Percentiles rank a stretch among this genome's conserved stretches.
Evolutionary conservation across 1,140 invertebrate genomes (phyloP).

Genomic region (Cephus cinctus): DNA sequence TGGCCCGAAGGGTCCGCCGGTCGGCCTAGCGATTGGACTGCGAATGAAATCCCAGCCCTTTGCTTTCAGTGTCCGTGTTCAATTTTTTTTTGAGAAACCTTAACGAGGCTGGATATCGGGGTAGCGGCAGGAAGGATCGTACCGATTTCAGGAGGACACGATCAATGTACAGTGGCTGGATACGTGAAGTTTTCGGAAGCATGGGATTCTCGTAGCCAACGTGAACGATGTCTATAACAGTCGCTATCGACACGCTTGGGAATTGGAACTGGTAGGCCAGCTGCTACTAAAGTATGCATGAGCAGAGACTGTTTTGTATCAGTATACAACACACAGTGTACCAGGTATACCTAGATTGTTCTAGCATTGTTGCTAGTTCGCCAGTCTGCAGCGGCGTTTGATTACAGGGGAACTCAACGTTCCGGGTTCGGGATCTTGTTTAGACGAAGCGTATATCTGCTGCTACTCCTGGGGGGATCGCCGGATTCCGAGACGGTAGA

Average conservation of each 20-base stretch:
- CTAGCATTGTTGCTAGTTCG: conserved; percentile 5
- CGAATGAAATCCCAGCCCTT: no score
- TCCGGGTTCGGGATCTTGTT: neutral
- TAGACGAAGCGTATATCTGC: conserved; percentile 1
- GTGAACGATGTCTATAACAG: neutral
- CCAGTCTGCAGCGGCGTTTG: neutral
- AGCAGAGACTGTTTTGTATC: conserved; percentile 44
- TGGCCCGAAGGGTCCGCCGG: no score
- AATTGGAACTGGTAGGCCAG: conserved; percentile 45
- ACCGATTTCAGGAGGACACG: no score
- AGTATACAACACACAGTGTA: neutral
- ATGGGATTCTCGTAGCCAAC: conserved; percentile 9
- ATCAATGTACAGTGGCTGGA: no score
- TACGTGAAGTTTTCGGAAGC: no score
- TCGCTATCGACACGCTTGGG: conserved; percentile 50
- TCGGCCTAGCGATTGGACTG: no score
- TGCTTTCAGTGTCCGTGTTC: no score
- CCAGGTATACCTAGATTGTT: conserved; percentile 18
- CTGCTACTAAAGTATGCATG: conserved; percentile 51
- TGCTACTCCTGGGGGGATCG: no score
- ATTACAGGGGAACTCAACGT: neutral
- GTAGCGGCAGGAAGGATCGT: no score
- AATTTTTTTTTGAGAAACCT: no score
- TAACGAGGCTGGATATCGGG: no score
- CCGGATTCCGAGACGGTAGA: no score